phyloP scores from a whole-genome alignment of 1,140 invertebrate genomes.

The Lasaia peninsularis region DNA sequence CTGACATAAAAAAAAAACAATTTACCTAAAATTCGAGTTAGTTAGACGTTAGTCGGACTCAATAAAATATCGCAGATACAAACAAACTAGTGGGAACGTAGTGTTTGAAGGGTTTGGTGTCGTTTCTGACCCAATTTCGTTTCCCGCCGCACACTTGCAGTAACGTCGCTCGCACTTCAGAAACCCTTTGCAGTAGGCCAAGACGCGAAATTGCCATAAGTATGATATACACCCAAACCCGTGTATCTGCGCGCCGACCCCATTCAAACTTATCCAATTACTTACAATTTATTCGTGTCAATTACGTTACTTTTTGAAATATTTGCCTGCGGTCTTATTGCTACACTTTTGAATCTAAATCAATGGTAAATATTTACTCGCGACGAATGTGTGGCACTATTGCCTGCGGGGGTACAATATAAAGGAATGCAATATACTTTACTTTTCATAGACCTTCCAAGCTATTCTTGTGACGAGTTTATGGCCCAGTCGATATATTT shows the following conservation, averaged over 20 bases:
- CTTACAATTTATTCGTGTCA: slow-evolving; percentile 39
- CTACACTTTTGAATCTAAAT: slow-evolving; percentile 31
- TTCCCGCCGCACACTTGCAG: slow-evolving; percentile 4
- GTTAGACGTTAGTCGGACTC: no score
- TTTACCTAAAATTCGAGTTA: no score
- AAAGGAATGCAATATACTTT: no score
- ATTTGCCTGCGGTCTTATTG: slow-evolving; percentile 21
- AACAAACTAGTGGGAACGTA: neutral
- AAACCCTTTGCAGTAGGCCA: slow-evolving; percentile 10
- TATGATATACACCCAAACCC: slow-evolving; percentile 14
- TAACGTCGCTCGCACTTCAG: slow-evolving; percentile 14
- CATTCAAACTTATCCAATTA: slow-evolving; percentile 49
- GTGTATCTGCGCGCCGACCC: slow-evolving; percentile 18
- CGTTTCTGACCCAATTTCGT: slow-evolving; percentile 7
- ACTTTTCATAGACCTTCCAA: no score
- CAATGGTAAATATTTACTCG: no score
- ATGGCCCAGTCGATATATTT: no score
- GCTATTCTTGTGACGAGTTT: no score
- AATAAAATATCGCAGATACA: no score
- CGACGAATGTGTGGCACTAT: slow-evolving; percentile 22
- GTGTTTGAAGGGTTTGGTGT: neutral
- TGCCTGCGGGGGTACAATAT: no score
- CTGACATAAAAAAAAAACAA: no score
- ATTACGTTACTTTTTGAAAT: slow-evolving; percentile 23
- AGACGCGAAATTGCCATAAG: slow-evolving; percentile 14